These are phyloP conservation scores for Lasioglossum villosulum DNA, from an alignment of 2,888 invertebrate genomes.

Conservation along the genomic window DNA sequence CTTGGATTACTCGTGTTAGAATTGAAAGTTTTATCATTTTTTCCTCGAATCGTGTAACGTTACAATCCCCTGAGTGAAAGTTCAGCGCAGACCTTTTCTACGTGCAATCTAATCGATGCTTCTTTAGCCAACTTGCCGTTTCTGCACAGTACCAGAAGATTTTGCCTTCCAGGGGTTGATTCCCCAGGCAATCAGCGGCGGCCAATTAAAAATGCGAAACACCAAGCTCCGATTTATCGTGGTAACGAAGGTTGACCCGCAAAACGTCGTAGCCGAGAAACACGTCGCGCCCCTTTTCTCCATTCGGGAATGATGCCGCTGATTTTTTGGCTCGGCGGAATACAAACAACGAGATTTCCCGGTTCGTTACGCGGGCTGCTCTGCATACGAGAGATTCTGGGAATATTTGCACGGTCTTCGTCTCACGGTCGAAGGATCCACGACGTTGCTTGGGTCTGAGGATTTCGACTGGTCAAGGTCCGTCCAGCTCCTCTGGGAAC, in stretches of 20 bases:
- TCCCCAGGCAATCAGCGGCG: neutral
- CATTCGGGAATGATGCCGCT: slow-evolving; percentile 12
- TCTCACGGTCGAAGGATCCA: neutral
- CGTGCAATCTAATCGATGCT: too few relatives aligned
- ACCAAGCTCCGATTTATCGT: neutral
- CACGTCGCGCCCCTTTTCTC: neutral
- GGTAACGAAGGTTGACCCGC: slow-evolving; percentile 14
- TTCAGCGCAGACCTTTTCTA: too few relatives aligned
- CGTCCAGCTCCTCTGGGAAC: neutral
- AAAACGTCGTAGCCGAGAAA: neutral
- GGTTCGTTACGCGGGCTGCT: slow-evolving; percentile 31
- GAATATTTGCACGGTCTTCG: neutral
- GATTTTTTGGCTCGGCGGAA: slow-evolving; percentile 27
- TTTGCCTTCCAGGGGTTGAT: neutral
- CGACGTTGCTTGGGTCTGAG: too few relatives aligned
- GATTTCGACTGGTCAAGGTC: slow-evolving; percentile 5
- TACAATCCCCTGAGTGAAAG: too few relatives aligned
- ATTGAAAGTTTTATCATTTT: too few relatives aligned
- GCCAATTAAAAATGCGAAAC: slow-evolving; percentile 2
- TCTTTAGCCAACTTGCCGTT: too few relatives aligned
- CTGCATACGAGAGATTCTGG: neutral
- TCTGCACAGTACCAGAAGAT: neutral
- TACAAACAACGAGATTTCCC: slow-evolving; percentile 31
- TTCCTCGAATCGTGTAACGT: too few relatives aligned
- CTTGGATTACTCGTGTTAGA: too few relatives aligned